Evolutionary conservation across 37 sponge, comb jelly and placozoan species (phyloP).

Genomic region (Theonella swinhoei): DNA sequence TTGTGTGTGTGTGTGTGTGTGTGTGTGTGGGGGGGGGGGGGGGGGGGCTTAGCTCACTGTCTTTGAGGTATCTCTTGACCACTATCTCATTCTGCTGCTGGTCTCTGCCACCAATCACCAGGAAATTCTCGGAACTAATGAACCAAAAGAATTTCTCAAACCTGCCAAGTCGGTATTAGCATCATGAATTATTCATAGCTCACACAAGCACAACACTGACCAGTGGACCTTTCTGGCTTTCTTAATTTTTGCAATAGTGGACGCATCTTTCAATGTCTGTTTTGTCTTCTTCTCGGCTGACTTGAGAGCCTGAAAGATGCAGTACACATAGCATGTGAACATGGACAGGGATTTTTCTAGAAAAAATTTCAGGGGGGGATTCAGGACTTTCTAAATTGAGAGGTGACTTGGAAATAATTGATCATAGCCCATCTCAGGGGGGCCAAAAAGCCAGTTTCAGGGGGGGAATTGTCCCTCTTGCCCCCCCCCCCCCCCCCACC

Average conservation of each 20-base stretch:
- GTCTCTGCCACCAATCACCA: constrained; percentile 97
- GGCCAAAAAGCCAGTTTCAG: no score
- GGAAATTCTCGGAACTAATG: constrained; percentile 93
- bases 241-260: constrained; percentile 77
- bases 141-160: constrained; percentile 99
- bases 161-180: constrained; percentile 25
- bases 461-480: no score
- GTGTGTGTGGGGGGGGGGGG: no score
- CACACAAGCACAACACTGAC: constrained; percentile 33
- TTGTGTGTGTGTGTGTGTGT: no score
- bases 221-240: constrained; percentile 94
- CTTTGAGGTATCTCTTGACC: constrained; percentile 89
- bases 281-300: constrained; percentile 95
- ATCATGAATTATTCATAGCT: background rate
- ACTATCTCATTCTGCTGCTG: constrained; percentile 96
- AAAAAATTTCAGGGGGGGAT: no score
- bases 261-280: constrained; percentile 85
- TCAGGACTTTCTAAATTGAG: no score
- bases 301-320: constrained; percentile 79
- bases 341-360: background rate
- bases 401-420: no score
- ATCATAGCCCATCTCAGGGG: no score
- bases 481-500: no score
- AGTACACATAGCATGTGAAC: background rate
- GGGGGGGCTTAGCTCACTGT: constrained; percentile 43